phyloP scores from a whole-genome alignment of 2,888 invertebrate genomes.

The Dugesia japonica region DNA sequence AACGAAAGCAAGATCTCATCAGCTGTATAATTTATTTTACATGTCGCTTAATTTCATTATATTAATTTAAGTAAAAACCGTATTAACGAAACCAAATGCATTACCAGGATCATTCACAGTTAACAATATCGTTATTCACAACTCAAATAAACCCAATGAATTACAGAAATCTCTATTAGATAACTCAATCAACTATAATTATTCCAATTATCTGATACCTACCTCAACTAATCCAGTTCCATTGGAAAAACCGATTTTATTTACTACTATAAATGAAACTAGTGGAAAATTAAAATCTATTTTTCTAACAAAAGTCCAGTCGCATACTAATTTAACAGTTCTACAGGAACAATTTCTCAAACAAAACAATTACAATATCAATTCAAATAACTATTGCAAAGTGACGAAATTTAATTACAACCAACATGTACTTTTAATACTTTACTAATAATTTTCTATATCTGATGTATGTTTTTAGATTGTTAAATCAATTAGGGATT shows the following conservation, averaged over 20 bases:
- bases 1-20: slow-evolving; percentile 27
- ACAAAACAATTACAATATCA: background rate
- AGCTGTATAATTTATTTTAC: background rate
- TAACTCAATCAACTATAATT: background rate
- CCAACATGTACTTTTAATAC: background rate
- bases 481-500: slow-evolving; percentile 20
- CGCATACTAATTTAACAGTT: background rate
- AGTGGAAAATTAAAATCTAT: background rate
- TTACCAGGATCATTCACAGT: background rate
- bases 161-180: background rate
- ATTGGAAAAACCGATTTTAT: background rate
- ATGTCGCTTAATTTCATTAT: background rate
- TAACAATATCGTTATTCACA: background rate
- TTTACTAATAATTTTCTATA: too few relatives aligned
- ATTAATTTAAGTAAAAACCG: background rate
- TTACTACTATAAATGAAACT: background rate
- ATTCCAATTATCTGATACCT: background rate
- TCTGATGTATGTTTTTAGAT: background rate
- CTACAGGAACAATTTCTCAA: background rate
- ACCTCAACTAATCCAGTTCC: background rate
- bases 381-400: background rate
- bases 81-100: background rate
- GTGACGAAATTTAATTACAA: background rate
- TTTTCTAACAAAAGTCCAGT: background rate
- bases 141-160: background rate